Evolutionary conservation across 1,140 invertebrate species (phyloP), one percentile per base, ranked within the genome.

Genomic region (Danaus melanippus): DNA sequence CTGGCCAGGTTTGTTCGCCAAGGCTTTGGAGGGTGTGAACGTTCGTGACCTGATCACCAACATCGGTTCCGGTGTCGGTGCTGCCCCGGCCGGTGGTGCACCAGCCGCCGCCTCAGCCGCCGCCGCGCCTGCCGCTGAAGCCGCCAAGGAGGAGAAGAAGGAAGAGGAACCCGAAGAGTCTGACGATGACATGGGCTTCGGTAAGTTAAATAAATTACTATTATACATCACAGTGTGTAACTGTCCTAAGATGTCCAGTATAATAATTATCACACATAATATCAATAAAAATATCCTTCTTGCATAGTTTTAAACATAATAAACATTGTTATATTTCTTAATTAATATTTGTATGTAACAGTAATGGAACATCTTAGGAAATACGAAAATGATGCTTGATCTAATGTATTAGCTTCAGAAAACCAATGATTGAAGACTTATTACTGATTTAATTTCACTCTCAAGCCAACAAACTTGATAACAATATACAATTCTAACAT

Each of bases 1-100:
- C 88, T 99, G 98, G 98, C 97, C 98, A 54, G 96, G 96, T 79
- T 90, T 99, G 32, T 99, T 99, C 87, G 96, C 97, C 59, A 99
- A 99, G 86, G 96, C 97, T 45, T 88, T 99, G 51, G 97, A 99
- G 88, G 96, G 95, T 56, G 87, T 99, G 53, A 97, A 98, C 77
- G 92, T 99, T 32, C 97, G 96, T 84, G 94, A 97, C 47, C 87
- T 99, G 66, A 97, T 99, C 83, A 95, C 95, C 51, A 99, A 97
- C 79, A 94, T 99, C 70, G 96, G 97, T 12, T 94, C 95, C 54
- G 96, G 96, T 57, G 97, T 95, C 62, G 97, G 96, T 65, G 89
- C 92, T 72, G 94, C 93, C 44, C 91, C 93, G 56, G 91, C 93
- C 64, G 93, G 90, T 66, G 94, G 90, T 62, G 91, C 90, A 58